phyloP scores from a whole-genome alignment of 23 tunicate species.

The Oikopleura albicans region DNA sequence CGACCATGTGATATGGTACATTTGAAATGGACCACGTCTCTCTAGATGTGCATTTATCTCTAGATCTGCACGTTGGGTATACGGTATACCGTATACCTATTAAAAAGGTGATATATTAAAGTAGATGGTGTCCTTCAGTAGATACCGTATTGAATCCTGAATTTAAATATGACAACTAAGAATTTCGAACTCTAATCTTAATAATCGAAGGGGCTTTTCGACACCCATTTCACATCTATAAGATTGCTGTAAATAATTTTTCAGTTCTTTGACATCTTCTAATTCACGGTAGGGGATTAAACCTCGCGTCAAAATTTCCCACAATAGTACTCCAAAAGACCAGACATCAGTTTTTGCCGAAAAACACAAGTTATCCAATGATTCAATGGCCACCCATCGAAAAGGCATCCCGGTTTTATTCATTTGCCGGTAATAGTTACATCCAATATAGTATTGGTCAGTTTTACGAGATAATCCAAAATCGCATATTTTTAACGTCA shows the following conservation, averaged over 20 bases:
- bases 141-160: no score
- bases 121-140: no score
- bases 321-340: neutral
- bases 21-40: no score
- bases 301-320: neutral
- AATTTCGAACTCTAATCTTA: no score
- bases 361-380: neutral
- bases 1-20: no score
- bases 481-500: constrained; percentile 4
- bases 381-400: neutral
- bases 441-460: neutral
- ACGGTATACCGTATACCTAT: no score
- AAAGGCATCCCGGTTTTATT: neutral
- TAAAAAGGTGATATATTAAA: no score
- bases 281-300: neutral
- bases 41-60: no score
- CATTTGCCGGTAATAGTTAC: neutral
- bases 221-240: neutral
- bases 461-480: constrained; percentile 12
- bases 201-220: neutral
- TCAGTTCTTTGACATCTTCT: neutral
- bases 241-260: neutral
- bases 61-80: no score
- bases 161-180: no score
- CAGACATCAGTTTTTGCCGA: neutral